A percentile compares a stretch with the other conserved stretches of the same genome.
phyloP scores from a whole-genome alignment of 2,888 invertebrate species.

The Hipparchia semele region DNA sequence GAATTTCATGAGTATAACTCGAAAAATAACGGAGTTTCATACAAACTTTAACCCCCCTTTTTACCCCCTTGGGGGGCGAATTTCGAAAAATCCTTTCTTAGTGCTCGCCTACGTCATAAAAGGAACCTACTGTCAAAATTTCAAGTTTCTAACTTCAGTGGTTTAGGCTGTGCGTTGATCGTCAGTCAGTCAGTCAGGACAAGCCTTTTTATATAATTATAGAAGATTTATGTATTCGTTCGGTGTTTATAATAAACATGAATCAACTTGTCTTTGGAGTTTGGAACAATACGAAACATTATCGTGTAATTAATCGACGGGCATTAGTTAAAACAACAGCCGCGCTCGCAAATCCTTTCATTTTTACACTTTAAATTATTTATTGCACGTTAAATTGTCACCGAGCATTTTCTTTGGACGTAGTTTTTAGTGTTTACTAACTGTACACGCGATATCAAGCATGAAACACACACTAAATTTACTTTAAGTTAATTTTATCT shows the following conservation, averaged over 20 bases:
- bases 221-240: neutral
- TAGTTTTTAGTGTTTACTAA: neutral
- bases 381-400: constrained; percentile 43
- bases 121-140: no score
- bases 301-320: constrained; percentile 44
- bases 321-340: constrained; percentile 33
- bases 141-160: no score
- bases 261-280: constrained; percentile 30
- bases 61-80: no score
- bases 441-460: constrained; percentile 9
- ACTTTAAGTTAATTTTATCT: no score
- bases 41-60: no score
- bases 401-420: constrained; percentile 22
- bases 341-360: constrained; percentile 39
- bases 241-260: constrained; percentile 26
- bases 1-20: no score
- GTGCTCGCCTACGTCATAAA: no score
- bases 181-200: no score
- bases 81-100: no score
- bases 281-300: constrained; percentile 35
- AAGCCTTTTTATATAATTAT: no score
- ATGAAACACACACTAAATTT: neutral
- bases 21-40: no score
- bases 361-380: constrained; percentile 42
- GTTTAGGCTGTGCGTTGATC: no score